Evolutionary conservation across 2,888 invertebrate species (phyloP).

Genomic region (Drosophila borealis): DNA sequence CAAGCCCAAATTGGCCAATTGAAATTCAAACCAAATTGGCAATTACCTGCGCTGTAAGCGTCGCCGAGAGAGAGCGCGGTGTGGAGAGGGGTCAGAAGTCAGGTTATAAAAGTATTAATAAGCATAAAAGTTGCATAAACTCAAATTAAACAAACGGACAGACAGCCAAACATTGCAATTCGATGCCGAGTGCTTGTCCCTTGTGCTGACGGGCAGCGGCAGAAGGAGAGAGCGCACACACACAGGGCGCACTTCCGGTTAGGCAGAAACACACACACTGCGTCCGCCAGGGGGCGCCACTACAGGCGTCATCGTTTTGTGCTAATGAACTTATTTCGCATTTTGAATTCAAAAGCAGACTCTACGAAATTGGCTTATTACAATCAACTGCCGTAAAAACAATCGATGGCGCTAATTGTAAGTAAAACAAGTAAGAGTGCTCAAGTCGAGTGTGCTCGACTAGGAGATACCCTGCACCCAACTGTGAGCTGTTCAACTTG

Average conservation of each 20-base stretch:
- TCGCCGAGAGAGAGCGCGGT: background rate
- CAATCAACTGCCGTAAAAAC: constrained; percentile 73
- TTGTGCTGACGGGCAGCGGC: background rate
- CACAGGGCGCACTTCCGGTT: constrained; percentile 30
- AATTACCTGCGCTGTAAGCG: constrained; percentile 46
- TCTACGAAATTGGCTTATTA: constrained; percentile 74
- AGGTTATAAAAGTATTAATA: constrained; percentile 65
- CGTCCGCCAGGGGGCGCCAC: constrained; percentile 33
- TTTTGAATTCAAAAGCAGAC: constrained; percentile 72
- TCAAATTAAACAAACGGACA: constrained; percentile 57
- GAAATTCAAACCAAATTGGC: constrained; percentile 65
- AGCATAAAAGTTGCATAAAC: constrained; percentile 73
- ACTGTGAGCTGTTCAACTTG: background rate
- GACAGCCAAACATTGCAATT: constrained; percentile 51
- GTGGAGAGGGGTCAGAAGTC: background rate
- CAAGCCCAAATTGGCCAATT: constrained; percentile 58
- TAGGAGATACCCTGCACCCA: background rate
- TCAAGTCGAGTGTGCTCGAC: background rate
- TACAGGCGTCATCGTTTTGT: constrained; percentile 43
- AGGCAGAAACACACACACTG: constrained; percentile 19
- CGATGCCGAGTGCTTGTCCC: constrained; percentile 29
- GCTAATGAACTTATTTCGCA: constrained; percentile 77
- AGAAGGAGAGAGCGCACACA: background rate
- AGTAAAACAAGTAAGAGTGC: constrained; percentile 42
- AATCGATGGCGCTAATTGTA: constrained; percentile 70